These are phyloP conservation scores for Cheilosia scutellata DNA, from an alignment of 2,888 invertebrate species.

Conservation along the genomic window DNA sequence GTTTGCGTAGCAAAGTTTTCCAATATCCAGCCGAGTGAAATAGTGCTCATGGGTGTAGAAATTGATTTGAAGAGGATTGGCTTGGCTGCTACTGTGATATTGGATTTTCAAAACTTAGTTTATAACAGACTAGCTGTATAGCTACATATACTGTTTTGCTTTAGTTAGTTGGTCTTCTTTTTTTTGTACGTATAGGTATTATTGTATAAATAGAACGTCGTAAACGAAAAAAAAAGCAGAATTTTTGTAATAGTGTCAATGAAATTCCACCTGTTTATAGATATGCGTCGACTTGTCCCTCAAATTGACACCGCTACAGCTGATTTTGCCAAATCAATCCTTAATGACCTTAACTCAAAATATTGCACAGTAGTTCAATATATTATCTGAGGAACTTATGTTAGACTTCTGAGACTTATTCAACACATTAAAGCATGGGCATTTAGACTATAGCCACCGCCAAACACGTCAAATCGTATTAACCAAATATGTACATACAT, in stretches of 20 bases:
- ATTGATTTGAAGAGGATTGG: conserved; percentile 40
- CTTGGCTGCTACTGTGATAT: neutral
- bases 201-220: no score
- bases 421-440: neutral
- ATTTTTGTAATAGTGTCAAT: no score
- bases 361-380: no score
- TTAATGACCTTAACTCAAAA: no score
- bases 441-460: neutral
- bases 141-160: neutral
- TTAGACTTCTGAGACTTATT: no score
- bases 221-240: no score
- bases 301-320: no score
- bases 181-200: no score
- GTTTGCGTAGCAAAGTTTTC: conserved; percentile 55
- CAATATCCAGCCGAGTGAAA: conserved; percentile 26
- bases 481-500: conserved; percentile 9
- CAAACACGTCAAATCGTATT: conserved; percentile 60
- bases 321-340: no score
- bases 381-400: no score
- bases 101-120: conserved; percentile 7
- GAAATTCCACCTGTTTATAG: no score
- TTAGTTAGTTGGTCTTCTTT: neutral
- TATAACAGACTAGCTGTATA: neutral
- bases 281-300: no score
- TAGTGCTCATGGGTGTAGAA: conserved; percentile 24